Conservation (phyloP, 2,113 vertebrate genomes). For the Callorhinus ursinus region DNA sequence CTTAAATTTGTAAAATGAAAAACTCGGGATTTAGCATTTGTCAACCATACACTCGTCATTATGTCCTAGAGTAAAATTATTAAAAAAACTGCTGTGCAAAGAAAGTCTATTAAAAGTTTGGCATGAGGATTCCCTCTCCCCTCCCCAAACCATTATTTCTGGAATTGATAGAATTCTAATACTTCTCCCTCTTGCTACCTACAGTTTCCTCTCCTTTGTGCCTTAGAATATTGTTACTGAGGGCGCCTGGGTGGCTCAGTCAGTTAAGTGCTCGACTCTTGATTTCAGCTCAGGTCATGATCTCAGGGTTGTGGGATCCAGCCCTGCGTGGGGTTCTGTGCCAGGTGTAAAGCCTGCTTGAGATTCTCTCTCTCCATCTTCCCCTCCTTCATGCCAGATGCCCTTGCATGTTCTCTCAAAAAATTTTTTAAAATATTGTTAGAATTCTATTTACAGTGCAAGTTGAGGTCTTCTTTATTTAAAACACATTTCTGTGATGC, state of each 20-base stretch:
- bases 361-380: background rate
- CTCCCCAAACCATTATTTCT: constrained; percentile 33
- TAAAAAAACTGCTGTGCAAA: background rate
- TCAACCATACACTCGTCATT: background rate
- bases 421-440: background rate
- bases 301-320: background rate
- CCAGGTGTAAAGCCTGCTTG: background rate
- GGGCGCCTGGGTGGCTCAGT: background rate
- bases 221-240: background rate
- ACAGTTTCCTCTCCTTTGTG: background rate
- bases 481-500: background rate
- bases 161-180: constrained; percentile 1
- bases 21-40: background rate
- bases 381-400: background rate
- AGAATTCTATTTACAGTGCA: background rate
- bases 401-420: background rate
- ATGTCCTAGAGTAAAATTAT: background rate
- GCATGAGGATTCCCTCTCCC: background rate
- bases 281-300: background rate
- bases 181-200: background rate
- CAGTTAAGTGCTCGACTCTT: background rate
- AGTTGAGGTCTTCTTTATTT: constrained; percentile 3
- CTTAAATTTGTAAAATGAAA: constrained; percentile 49
- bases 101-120: background rate
- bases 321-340: background rate